Evolutionary conservation across 2,888 invertebrate genomes (phyloP).

Genomic region (Galeruca laticollis): DNA sequence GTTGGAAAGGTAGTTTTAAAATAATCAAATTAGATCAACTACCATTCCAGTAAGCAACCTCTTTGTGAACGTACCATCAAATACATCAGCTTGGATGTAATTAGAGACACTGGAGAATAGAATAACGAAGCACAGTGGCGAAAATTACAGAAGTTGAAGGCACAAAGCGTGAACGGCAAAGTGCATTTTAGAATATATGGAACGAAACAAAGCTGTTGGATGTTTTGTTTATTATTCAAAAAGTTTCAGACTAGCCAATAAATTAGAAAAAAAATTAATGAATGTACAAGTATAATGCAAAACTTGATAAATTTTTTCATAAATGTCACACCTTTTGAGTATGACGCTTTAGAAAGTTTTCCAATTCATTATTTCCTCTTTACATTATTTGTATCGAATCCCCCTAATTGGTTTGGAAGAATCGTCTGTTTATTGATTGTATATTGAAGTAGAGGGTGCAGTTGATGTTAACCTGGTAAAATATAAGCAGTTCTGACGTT

Average conservation of each 20-base stretch:
- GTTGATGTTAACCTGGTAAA: too few species aligned
- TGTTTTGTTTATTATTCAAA: neutral
- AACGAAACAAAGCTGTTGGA: neutral
- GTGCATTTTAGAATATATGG: neutral
- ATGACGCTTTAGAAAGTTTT: too few species aligned
- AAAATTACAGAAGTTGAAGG: conserved; percentile 1
- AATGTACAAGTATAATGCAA: too few species aligned
- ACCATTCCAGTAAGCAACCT: neutral
- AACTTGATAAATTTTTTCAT: too few species aligned
- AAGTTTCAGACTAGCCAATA: neutral
- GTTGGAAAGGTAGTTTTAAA: conserved; percentile 1
- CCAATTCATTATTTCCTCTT: too few species aligned
- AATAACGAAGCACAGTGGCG: conserved; percentile 5
- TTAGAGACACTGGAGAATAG: neutral
- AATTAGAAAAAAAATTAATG: too few species aligned
- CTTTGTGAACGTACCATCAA: neutral
- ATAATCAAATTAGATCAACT: neutral
- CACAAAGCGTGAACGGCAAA: neutral
- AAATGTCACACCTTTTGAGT: too few species aligned
- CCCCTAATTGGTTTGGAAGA: too few species aligned
- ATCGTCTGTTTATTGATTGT: too few species aligned
- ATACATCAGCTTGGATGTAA: neutral
- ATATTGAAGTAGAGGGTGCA: too few species aligned
- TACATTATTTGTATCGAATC: too few species aligned
- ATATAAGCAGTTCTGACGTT: too few species aligned